phyloP scores from a whole-genome alignment of 2,797 vertebrate genomes.

The Nannoperca obscura region DNA sequence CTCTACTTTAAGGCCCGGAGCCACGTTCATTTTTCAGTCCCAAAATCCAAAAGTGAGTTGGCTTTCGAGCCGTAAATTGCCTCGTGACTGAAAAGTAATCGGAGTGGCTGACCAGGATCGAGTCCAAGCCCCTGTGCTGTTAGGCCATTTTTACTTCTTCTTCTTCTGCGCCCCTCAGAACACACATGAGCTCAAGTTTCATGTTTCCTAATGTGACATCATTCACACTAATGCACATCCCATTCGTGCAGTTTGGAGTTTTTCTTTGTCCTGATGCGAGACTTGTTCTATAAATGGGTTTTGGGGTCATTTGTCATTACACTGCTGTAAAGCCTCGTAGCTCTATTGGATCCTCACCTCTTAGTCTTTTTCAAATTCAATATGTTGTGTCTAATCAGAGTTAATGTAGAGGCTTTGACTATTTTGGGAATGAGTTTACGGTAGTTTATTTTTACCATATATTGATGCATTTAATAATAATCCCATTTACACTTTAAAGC shows the following conservation, averaged over 20 bases:
- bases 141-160: conserved; percentile 4
- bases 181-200: conserved; percentile 19
- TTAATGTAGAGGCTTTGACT: neutral
- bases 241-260: neutral
- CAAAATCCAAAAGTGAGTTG: conserved; percentile 29
- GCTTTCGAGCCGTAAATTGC: conserved; percentile 31
- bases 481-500: conserved; percentile 7
- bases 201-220: conserved; percentile 26
- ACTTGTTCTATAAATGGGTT: conserved; percentile 16
- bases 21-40: conserved; percentile 6
- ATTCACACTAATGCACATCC: conserved; percentile 13
- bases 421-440: neutral
- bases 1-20: neutral
- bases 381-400: neutral
- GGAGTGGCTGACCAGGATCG: conserved; percentile 14
- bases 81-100: conserved; percentile 22
- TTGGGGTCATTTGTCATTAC: conserved; percentile 6
- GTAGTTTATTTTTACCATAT: neutral
- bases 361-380: neutral
- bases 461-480: neutral
- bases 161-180: neutral
- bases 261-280: conserved; percentile 4
- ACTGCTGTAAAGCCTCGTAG: neutral
- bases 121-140: conserved; percentile 44
- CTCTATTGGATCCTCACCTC: neutral